These are phyloP conservation scores for Zaprionus davidi DNA, from an alignment of 1,140 invertebrate species.

Conservation along the genomic window DNA sequence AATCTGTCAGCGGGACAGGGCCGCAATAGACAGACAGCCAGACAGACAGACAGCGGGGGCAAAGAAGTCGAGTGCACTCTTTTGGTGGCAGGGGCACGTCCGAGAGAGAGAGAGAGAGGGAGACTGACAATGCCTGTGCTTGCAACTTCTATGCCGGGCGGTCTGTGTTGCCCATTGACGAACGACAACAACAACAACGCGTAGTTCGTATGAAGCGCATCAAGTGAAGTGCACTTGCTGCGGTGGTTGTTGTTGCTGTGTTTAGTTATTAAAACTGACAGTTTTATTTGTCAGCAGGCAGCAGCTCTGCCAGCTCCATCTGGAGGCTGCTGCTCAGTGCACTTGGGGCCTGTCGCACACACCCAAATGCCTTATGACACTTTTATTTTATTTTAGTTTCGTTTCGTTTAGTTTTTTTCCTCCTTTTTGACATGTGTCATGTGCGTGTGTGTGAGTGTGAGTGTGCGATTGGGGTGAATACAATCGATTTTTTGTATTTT, in stretches of 20 bases:
- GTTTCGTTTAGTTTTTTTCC: slow-evolving; percentile 33
- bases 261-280: slow-evolving; percentile 82
- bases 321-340: slow-evolving; percentile 7
- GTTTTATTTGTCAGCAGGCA: slow-evolving; percentile 78
- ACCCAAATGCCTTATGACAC: slow-evolving; percentile 69
- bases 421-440: slow-evolving; percentile 75
- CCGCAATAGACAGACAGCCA: neutral
- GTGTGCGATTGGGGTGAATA: slow-evolving; percentile 49
- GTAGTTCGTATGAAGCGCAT: slow-evolving; percentile 41
- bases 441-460: slow-evolving; percentile 30
- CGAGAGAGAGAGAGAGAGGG: slow-evolving; percentile 28
- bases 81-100: neutral
- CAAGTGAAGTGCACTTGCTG: slow-evolving; percentile 65
- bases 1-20: slow-evolving; percentile 68
- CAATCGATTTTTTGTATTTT: slow-evolving; percentile 75
- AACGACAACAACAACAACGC: slow-evolving; percentile 28
- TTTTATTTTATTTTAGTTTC: slow-evolving; percentile 61
- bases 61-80: slow-evolving; percentile 34
- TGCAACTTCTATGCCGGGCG: slow-evolving; percentile 33
- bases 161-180: slow-evolving; percentile 48
- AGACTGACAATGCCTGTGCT: slow-evolving; percentile 29
- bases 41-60: slow-evolving; percentile 11
- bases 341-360: slow-evolving; percentile 22
- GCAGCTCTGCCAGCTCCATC: slow-evolving; percentile 25
- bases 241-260: slow-evolving; percentile 40